Base-by-base conservation (phyloP, 2,888 invertebrate genomes). In the Eurois occulta region DNA sequence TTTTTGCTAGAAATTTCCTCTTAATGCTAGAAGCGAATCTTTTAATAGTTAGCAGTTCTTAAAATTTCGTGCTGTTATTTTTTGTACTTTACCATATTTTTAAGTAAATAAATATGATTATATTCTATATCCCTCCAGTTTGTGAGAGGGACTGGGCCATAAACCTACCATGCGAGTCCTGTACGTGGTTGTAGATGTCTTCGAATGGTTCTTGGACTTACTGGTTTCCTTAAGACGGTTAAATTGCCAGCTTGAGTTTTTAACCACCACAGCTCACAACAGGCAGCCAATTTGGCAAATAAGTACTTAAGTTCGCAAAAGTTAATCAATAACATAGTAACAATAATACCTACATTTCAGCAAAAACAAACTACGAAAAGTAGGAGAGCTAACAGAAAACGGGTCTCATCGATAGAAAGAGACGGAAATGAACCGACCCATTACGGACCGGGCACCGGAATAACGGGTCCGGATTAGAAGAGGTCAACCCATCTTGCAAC, bases 361-460 rank as follows among this genome's bases (percentile, higher is more conserved):
- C 21, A 28, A 77, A 83, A 72, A 81, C 55, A 67, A 73, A 24
- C 35, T 77, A 72, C 28, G 11, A n/a, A 21, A 41, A 76, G 62
- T 38, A 75, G 16, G 13, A 70, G 18, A 55, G 70, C 70, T 72
- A 60, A 60, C 41, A 80, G 72, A 81, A 83, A 83, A 48, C 62
- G 72, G 60, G 48, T 28, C 66, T 62, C 77, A 77, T 81, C 69
- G 81, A 85, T 83, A 81, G 70, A 83, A 71, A 72, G 64, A 71
- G 67, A 67, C 83, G 83, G 83, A 83, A 83, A 83, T 81, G 77
- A 81, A 81, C 85, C 70, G 67, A 66, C 72, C 82, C 82, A 77
- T 83, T 83, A 85, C 48, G 62, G 72, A 67, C 69, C 72, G 62
- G 62, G 55, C 24, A 62, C 64, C 72, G 81, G 52, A 66, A 65